Conservation (phyloP, 2,888 invertebrate species). For the Mimas tiliae region DNA sequence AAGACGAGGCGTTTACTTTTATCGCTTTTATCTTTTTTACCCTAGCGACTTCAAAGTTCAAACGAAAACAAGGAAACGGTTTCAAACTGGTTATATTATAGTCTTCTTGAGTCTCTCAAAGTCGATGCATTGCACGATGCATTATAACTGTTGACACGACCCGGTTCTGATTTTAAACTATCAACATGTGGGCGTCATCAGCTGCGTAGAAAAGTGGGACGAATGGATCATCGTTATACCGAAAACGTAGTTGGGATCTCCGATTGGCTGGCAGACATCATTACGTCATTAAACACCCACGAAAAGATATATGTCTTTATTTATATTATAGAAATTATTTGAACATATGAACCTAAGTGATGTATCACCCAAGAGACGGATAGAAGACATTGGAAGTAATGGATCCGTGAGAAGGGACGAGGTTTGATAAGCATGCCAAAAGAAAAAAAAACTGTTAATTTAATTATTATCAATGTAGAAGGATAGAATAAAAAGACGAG, state of each 20-base stretch:
- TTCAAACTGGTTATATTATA: background rate
- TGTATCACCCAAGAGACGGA: background rate
- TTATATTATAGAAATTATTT: background rate
- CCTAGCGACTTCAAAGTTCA: background rate
- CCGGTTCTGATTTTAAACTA: slow-evolving; percentile 4
- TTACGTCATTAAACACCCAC: slow-evolving; percentile 17
- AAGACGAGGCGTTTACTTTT: background rate
- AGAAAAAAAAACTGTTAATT: too few species aligned
- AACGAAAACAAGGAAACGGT: slow-evolving; percentile 17
- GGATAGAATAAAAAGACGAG: background rate
- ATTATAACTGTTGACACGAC: slow-evolving; percentile 17
- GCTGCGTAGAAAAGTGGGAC: slow-evolving; percentile 3
- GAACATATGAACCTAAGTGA: background rate
- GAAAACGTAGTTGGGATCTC: slow-evolving; percentile 12
- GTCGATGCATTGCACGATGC: slow-evolving; percentile 7
- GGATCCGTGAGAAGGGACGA: background rate
- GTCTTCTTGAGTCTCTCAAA: background rate
- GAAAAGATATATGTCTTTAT: background rate
- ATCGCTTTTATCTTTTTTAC: background rate
- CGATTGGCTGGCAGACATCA: slow-evolving; percentile 8
- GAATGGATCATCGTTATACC: slow-evolving; percentile 14
- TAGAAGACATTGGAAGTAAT: background rate
- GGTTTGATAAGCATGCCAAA: background rate
- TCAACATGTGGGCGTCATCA: slow-evolving; percentile 20
- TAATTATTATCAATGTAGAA: background rate